Percentiles rank a stretch among this genome's conserved stretches.
Conservation (phyloP, 1,140 invertebrate genomes). For the Luehdorfia chinensis region DNA sequence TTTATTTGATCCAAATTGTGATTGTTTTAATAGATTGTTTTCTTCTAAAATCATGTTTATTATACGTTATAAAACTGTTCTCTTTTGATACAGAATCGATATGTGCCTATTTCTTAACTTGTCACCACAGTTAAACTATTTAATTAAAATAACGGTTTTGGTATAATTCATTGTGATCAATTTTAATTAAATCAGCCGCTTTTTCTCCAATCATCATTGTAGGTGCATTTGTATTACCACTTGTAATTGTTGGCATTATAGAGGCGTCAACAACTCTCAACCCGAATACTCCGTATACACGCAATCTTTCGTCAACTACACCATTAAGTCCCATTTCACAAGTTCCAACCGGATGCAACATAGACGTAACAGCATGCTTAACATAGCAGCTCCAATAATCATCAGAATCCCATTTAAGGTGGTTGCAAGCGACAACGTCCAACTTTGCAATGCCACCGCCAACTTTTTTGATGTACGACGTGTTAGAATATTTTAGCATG, state of each 20-base stretch:
- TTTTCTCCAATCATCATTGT: conserved; percentile 81
- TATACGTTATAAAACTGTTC: no score
- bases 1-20: no score
- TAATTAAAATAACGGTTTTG: no score
- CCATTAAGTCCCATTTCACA: conserved; percentile 87
- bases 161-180: conserved; percentile 54
- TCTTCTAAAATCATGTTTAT: no score
- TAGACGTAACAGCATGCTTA: conserved; percentile 83
- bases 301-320: conserved; percentile 83
- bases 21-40: no score
- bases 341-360: conserved; percentile 89
- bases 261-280: conserved; percentile 86
- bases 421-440: conserved; percentile 77
- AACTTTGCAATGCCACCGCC: conserved; percentile 42
- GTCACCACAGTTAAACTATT: no score
- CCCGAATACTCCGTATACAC: conserved; percentile 80
- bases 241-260: conserved; percentile 81
- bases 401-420: conserved; percentile 75
- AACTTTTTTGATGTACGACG: conserved; percentile 46
- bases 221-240: conserved; percentile 79
- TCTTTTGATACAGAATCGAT: no score
- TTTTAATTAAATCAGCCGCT: conserved; percentile 78
- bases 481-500: conserved; percentile 43
- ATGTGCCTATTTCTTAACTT: no score
- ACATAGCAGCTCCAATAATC: conserved; percentile 86